Evolutionary conservation across 2,888 invertebrate genomes (phyloP), one percentile per base, ranked within the genome.

Genomic region (Nemurella pictetii): DNA sequence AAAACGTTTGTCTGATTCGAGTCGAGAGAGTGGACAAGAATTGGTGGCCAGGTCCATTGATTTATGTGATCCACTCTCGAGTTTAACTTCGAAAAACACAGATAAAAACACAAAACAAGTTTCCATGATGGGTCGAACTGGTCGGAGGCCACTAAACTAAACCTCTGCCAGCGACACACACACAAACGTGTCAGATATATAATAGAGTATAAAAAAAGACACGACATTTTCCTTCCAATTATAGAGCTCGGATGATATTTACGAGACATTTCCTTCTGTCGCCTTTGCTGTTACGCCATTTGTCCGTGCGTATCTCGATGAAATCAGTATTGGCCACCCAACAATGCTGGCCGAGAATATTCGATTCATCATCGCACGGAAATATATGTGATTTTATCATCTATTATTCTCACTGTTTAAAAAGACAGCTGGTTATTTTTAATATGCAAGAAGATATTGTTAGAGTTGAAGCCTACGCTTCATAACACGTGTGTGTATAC

Each of bases 71-170:
- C 82, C 73, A 82, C 72, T 72, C 82, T 72, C 28, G 27, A 15
- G 55, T 55, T 82, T 82, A 82, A 82, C 72, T 72, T 28, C 20
- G 29, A 75, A 78, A 78, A 78, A 55, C 55, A 55, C 28, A 78
- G 78, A 78, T 78, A 78, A 28, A 78, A 75, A 26, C 75, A 75
- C 75, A 75, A 28, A 78, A 78, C 78, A 78, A 78, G 78, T 78
- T 78, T n/a, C 20, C 28, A 2, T 55, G 55, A 55, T 55, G 55
- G 28, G 4, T 12, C 78, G 15, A 78, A 29, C 78, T 29, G 78
- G 78, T 78, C 30, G 55, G 35, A 7, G 26, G 78, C 28, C 78
- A 78, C 78, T 78, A 78, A 78, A 78, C 78, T 20, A 78, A 30
- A 28, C 28, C 75, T 4, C 20, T 5, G 28, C 20, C 26, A 2